phyloP scores from a whole-genome alignment of 2,888 invertebrate genomes.

The Dyspetes luteomarginatus region DNA sequence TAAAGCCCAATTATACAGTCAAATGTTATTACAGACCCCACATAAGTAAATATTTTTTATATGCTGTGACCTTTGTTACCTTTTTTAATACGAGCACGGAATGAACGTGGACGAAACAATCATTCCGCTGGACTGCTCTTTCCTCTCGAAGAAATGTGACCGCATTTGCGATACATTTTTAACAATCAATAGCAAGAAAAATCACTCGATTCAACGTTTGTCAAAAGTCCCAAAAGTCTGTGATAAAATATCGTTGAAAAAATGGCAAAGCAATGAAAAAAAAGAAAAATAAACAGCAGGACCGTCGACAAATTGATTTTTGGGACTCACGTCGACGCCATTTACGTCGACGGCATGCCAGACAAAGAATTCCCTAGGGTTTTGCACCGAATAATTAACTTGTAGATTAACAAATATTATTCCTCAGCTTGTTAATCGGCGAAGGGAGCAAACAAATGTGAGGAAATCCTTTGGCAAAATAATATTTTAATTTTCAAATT shows the following conservation, averaged over 20 bases:
- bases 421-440: neutral
- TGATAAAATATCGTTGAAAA: conserved; percentile 8
- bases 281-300: conserved; percentile 4
- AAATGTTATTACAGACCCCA: no score
- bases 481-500: neutral
- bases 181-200: neutral
- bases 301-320: conserved; percentile 49
- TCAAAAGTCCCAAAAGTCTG: neutral
- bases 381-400: neutral
- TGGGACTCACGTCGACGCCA: conserved; percentile 53
- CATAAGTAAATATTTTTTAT: no score
- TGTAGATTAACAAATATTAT: neutral
- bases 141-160: neutral
- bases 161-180: neutral
- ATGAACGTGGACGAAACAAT: no score
- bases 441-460: neutral
- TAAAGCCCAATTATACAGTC: no score
- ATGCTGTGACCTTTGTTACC: no score
- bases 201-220: neutral
- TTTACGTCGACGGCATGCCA: conserved; percentile 36
- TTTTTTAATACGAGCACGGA: no score
- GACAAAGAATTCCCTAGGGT: conserved; percentile 19
- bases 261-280: neutral
- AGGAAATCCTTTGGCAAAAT: neutral
- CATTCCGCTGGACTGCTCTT: neutral